Base-by-base conservation (phyloP, 2,888 invertebrate species). In the Charanyca ferruginea region DNA sequence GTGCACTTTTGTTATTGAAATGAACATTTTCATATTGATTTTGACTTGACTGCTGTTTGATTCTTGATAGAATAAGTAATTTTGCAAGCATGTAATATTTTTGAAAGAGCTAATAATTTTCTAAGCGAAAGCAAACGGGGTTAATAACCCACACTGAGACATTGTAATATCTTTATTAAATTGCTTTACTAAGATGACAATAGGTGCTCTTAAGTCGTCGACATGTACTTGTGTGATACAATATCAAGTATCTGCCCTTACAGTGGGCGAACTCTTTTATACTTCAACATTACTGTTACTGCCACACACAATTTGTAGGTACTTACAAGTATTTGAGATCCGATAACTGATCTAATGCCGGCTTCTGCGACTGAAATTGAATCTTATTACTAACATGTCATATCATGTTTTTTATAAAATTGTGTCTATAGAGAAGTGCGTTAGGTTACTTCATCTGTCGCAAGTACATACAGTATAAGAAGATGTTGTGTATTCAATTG, bases 1-100 rank as follows among this genome's bases (percentile, higher is more conserved):
- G 57, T 74, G 61, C 49, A 67, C 60, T 58, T 62, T 58, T 57
- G 25, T 60, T 47, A 66, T 54, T 66, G 38, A 57, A 51, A 70
- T 61, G 25, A 60, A 54, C 49, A 70, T 55, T 62, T 61, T 20
- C 42, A 69, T 58, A 48, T 59, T 38, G 42, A 66, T 73, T 6
- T 47, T 11, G 23, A 35, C 11, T 38, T 22, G 4, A 52, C 51
- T 13, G 5, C 2, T 45, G 8, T 11, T 67, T 58, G 18, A 23
- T n/a, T 61, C 0, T 23, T 45, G 20, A 47, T 35, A n/a, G 7
- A 41, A 47, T 35, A 2, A 44, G 16, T 1, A 28, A 28, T 23
- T 32, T 32, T 57, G 18, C 6, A 8, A 16, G 2, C 20, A 13
- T 28, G 11, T 11, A 1, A 32, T 32, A 0, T 18, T 11, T 38